These are phyloP conservation scores for Malurus alboscapulatus DNA, from an alignment of 2,113 vertebrate genomes.

Conservation along the genomic window DNA sequence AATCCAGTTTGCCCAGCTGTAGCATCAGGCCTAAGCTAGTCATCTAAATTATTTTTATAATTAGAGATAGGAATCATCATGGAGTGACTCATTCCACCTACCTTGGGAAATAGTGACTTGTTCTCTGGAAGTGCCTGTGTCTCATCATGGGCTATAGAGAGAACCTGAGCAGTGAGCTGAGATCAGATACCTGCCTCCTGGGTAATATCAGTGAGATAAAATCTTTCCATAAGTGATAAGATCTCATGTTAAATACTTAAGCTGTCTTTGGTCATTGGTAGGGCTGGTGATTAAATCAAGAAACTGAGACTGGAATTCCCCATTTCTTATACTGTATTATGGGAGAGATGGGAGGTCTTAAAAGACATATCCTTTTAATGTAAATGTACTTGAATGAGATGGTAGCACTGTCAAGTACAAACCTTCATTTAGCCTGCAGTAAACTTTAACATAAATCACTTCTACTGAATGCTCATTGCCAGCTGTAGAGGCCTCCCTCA, in stretches of 20 bases:
- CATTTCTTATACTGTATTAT: background rate
- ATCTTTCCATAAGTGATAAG: background rate
- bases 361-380: background rate
- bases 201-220: background rate
- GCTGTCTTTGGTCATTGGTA: background rate
- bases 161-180: background rate
- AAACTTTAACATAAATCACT: background rate
- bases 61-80: background rate
- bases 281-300: background rate
- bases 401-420: background rate
- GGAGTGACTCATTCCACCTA: conserved; percentile 29
- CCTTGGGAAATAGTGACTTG: conserved; percentile 17
- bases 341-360: background rate
- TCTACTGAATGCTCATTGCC: background rate
- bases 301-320: background rate
- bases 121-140: background rate
- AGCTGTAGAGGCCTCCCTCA: background rate
- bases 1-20: conserved; percentile 6
- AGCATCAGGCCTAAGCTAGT: background rate
- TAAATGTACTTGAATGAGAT: background rate
- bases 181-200: background rate
- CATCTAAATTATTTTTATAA: background rate
- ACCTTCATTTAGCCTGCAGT: background rate
- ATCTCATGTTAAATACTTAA: background rate
- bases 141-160: background rate